phyloP scores from a whole-genome alignment of 2,113 vertebrate genomes.

The Desmodus rotundus region DNA sequence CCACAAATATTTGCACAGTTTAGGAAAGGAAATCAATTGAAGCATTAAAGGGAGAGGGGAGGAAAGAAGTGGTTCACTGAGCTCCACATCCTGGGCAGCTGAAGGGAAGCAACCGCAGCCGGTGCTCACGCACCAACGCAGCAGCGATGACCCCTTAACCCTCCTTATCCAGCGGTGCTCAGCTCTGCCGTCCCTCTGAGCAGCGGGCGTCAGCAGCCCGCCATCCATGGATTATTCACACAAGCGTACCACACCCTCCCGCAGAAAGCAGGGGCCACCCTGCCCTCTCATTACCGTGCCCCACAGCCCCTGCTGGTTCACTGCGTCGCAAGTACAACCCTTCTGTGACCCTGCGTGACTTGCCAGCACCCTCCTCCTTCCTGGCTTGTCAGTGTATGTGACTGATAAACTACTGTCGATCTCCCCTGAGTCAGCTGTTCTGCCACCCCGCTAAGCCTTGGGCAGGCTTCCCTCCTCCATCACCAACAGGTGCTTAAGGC shows the following conservation, averaged over 20 bases:
- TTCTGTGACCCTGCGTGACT: background rate
- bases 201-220: background rate
- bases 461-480: background rate
- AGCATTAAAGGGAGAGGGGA: background rate
- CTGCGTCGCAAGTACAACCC: background rate
- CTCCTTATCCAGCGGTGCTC: background rate
- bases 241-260: background rate
- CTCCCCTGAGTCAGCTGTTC: background rate
- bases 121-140: accelerated
- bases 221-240: background rate
- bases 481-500: no score
- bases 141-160: accelerated
- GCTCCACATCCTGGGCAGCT: background rate
- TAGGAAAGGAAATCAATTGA: background rate
- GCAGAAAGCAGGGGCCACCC: background rate
- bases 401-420: background rate
- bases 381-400: background rate
- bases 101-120: background rate
- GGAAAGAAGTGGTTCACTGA: background rate
- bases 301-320: background rate
- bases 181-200: background rate
- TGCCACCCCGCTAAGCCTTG: no score
- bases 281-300: background rate
- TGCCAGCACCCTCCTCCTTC: background rate
- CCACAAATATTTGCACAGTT: background rate